Evolutionary conservation across 2,797 vertebrate genomes (phyloP), one percentile per base, ranked within the genome.

Genomic region (Sebastiscus tertius): DNA sequence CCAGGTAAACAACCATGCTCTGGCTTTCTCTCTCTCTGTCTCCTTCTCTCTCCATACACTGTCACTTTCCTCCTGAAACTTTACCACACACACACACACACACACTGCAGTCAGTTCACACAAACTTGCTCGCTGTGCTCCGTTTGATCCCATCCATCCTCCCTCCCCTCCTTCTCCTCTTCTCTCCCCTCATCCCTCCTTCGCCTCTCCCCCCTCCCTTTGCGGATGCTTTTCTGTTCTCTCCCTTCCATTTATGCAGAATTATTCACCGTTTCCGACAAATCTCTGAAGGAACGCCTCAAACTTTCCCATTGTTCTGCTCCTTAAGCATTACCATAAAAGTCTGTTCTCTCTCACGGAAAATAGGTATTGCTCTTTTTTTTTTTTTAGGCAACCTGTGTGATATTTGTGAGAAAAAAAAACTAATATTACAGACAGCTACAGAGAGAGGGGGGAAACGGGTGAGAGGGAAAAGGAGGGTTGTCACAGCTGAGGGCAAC

Each of bases 181-280:
- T 16, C 39, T 42, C 39, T 42, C 16, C 39, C 39, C 39, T 62
- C 75, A 68, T 74, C 70, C 54, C 72, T 34, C 56, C 72, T 59
- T 72, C 49, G 52, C 63, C 20, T 80, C 71, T 72, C 68, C 62
- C 72, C 36, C 77, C 14, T 56, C 88, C 89, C 86, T 89, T 76
- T 27, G 80, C 29, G 79, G 74, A 88, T 88, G 85, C 82, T 77
- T 81, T 82, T 74, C 85, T 88, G 72, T 85, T 91, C 86, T 90
- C 87, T 86, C 73, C 63, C 72, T 80, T 88, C 81, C 90, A 80
- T 90, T 94, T 94, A 93, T 94, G 88, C 91, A 92, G 90, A 93
- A 92, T 92, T 93, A 93, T 94, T 92, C 92, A 93, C 82, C 63
- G 76, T 92, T 93, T 85, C 89, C 8, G 36, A 80, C 84, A 91